Evolutionary conservation across 2,113 vertebrate genomes (phyloP).

Genomic region (Limnothrissa miodon): DNA sequence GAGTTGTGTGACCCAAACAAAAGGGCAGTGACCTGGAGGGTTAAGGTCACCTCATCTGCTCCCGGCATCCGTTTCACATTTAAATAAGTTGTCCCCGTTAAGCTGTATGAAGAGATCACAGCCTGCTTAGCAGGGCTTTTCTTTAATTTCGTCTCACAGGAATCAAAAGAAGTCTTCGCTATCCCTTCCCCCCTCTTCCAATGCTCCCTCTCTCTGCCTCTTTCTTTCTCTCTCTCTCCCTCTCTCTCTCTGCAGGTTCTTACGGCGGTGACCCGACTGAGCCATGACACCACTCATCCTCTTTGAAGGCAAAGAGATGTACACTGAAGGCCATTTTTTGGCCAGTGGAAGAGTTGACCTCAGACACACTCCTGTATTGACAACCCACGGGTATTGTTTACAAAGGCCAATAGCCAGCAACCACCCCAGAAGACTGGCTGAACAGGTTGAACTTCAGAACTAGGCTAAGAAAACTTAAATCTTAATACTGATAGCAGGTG

Average conservation of each 20-base stretch:
- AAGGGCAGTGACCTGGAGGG: constrained; percentile 67
- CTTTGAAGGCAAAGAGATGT: neutral
- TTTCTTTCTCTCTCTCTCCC: constrained; percentile 16
- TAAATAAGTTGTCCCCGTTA: constrained; percentile 68
- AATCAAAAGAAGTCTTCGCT: constrained; percentile 61
- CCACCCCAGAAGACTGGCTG: neutral
- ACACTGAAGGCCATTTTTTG: neutral
- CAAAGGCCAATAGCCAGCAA: neutral
- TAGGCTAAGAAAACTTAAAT: neutral
- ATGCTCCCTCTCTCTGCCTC: constrained; percentile 18
- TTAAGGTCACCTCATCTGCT: constrained; percentile 79
- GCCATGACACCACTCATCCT: neutral
- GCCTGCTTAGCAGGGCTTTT: constrained; percentile 36
- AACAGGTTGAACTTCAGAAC: neutral
- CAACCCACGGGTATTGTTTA: neutral
- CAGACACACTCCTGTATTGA: neutral
- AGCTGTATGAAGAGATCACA: constrained; percentile 66
- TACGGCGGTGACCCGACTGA: neutral
- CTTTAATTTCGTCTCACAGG: constrained; percentile 51
- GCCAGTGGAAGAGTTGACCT: neutral
- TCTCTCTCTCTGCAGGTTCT: neutral
- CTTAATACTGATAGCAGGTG: neutral
- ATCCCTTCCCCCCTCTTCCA: constrained; percentile 6
- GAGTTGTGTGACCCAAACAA: neutral
- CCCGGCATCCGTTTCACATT: constrained; percentile 73